Base-by-base conservation (phyloP, 1,140 invertebrate species). In the Hyles euphorbiae region DNA sequence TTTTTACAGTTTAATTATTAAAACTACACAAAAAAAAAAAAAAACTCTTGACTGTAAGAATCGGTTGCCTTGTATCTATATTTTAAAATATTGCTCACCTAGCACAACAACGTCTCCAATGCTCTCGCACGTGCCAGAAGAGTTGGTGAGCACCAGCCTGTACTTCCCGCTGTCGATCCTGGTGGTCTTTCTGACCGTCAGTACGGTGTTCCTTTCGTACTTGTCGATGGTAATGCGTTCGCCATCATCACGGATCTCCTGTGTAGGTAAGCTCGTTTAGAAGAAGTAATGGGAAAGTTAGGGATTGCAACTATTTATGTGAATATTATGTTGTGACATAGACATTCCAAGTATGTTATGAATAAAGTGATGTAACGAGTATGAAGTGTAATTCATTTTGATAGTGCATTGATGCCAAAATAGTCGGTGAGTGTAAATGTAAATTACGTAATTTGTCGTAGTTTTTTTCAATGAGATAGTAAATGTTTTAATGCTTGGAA, bases 151-250 rank as follows among this genome's bases (percentile, higher is more conserved):
- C 4, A 94, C 91, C 36, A 98, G 85, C 76, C 94, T 96, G 78
- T 98, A 98, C 87, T 95, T 96, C 59, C 97, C 97, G 74, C 96
- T 96, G 88, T 99, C 98, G 10, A 92, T 90, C 55, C 98, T 92
- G 0, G 95, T 93, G 45, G 95, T 94, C 79, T 95, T 95, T 53
- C 96, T 93, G 2, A 98, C 94, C 0, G 96, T 98, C 0, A 99
- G 83, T 3, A 98, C 95, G 0, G 97, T 98, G 76, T 98, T 98
- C 51, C 92, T 91, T 72, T 98, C 96, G 67, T 97, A 96, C 82
- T 96, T 95, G 65, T 98, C 97, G 63, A 98, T 94, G 34, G 95
- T 97, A 46, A 96, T 92, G 72, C 90, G 90, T 47, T 91, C 90
- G 54, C 88, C 89, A 66, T 88, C 88, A 43, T 90, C 87, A 5